These are phyloP conservation scores for Lates japonicus DNA, from an alignment of 2,797 vertebrate species.

Conservation along the genomic window DNA sequence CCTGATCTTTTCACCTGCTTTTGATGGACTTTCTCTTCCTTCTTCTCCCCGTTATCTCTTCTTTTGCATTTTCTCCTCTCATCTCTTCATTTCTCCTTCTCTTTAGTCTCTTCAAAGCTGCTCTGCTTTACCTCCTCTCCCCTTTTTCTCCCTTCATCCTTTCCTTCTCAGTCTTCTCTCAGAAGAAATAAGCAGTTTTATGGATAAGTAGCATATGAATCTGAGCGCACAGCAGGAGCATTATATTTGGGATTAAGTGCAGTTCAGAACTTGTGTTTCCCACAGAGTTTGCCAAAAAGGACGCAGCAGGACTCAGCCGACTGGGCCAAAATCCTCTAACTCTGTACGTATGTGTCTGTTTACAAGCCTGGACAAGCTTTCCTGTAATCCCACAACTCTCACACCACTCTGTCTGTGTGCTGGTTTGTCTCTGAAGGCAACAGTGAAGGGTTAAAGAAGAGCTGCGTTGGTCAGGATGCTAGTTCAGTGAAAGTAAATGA, in stretches of 20 bases:
- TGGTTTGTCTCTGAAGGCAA: neutral
- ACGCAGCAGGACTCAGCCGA: neutral
- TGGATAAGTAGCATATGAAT: neutral
- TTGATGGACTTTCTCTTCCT: neutral
- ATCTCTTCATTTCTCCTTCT: neutral
- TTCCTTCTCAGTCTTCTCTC: neutral
- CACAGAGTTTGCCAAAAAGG: neutral
- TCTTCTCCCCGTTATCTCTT: neutral
- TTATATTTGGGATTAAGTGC: slow-evolving; percentile 23
- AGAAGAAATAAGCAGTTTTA: neutral
- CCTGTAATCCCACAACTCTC: neutral
- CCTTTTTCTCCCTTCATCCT: neutral
- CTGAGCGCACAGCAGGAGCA: slow-evolving; percentile 1
- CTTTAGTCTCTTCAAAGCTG: no score
- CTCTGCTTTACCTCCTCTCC: neutral
- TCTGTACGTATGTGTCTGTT: neutral
- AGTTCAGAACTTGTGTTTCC: neutral
- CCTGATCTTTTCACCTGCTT: neutral
- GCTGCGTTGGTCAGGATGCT: neutral
- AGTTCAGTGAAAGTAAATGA: neutral
- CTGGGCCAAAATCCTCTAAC: neutral
- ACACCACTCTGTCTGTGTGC: neutral
- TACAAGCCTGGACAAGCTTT: neutral
- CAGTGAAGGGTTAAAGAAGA: neutral
- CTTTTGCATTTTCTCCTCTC: neutral